Evolutionary conservation across 2,113 vertebrate species (phyloP).

Genomic region (Rhea americana): DNA sequence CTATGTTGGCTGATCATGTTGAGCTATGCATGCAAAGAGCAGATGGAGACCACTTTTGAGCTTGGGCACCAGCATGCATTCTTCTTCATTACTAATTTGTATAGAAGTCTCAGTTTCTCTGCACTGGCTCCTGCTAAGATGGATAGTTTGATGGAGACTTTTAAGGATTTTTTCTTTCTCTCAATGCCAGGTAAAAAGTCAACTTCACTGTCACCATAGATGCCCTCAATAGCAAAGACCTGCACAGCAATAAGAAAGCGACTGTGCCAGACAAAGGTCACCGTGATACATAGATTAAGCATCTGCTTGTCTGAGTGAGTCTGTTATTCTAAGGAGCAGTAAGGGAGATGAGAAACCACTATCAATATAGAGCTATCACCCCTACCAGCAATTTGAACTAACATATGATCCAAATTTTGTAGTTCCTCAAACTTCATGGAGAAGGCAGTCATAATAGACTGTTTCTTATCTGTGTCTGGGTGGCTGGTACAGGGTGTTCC

Average conservation of each 20-base stretch:
- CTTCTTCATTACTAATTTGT: neutral
- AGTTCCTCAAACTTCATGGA: neutral
- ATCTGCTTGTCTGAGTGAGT: constrained; percentile 54
- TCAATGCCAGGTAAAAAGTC: neutral
- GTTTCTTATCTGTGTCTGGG: no score
- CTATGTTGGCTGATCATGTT: neutral
- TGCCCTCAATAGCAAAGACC: neutral
- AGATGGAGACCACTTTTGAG: neutral
- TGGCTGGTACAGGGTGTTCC: neutral
- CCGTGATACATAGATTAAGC: constrained; percentile 44
- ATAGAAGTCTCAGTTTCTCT: neutral
- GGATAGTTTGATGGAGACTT: neutral
- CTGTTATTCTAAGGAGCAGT: neutral
- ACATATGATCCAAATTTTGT: neutral
- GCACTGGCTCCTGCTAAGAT: no score
- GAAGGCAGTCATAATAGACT: neutral
- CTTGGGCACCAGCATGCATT: neutral
- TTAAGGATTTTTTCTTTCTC: neutral
- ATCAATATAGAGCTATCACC: neutral
- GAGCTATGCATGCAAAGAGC: neutral
- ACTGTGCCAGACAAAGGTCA: neutral
- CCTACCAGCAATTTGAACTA: neutral
- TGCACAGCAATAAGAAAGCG: neutral
- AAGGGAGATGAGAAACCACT: neutral
- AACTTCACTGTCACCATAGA: constrained; percentile 32